These are phyloP conservation scores for Podocnemis expansa DNA, from an alignment of 2,113 vertebrate species.

Conservation along the genomic window DNA sequence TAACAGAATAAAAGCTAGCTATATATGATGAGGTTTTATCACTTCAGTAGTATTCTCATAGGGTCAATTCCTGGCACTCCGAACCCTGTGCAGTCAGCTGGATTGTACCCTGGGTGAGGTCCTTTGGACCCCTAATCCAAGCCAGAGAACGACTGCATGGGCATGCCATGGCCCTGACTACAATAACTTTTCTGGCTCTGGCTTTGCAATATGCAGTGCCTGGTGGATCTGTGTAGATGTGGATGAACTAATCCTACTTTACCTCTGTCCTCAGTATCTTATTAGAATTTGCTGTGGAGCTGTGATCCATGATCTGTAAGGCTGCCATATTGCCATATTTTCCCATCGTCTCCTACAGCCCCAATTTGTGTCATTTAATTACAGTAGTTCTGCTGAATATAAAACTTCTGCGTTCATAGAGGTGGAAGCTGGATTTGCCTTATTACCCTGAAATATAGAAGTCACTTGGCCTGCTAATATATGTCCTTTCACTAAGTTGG, in stretches of 20 bases:
- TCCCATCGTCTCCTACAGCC: too few species aligned
- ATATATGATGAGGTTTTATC: not conserved
- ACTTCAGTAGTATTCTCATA: not conserved
- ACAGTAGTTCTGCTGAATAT: not conserved
- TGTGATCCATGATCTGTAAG: not conserved
- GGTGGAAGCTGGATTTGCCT: not conserved
- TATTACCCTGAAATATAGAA: not conserved
- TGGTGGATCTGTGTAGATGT: not conserved
- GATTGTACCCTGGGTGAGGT: not conserved
- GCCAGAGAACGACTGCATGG: not conserved
- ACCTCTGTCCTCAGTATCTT: not conserved
- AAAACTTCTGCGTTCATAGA: fast-evolving
- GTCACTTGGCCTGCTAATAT: not conserved
- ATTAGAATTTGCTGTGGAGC: not conserved
- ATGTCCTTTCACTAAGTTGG: not conserved
- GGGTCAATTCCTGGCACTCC: not conserved
- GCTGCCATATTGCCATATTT: not conserved
- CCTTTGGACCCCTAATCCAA: not conserved
- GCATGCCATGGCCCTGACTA: not conserved
- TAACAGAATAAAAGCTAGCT: fast-evolving
- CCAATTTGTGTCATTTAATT: not conserved
- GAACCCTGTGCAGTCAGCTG: not conserved
- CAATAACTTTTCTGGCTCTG: not conserved
- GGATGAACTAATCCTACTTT: fast-evolving
- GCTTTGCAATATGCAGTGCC: not conserved